These are phyloP conservation scores for Amblyraja radiata DNA, from an alignment of 2,797 vertebrate genomes.

Conservation along the genomic window DNA sequence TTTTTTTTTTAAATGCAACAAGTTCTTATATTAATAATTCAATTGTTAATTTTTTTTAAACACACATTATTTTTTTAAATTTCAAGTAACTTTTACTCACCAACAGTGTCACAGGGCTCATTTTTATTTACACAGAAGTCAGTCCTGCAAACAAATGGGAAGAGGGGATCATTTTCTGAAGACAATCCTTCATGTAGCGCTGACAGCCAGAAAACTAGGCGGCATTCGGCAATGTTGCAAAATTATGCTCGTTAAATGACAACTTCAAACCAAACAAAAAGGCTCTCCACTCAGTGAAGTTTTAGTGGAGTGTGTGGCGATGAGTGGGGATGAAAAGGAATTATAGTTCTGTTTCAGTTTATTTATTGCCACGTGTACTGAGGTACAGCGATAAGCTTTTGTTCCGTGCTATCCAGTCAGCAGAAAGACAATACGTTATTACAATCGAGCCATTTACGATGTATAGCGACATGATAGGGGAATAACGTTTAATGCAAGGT, in stretches of 20 bases:
- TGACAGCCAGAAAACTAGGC: neutral
- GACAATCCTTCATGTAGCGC: neutral
- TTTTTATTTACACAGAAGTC: slow-evolving; percentile 98
- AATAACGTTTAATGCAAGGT: too few relatives aligned
- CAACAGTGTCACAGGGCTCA: slow-evolving; percentile 95
- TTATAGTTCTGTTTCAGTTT: too few relatives aligned
- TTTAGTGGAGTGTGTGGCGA: neutral
- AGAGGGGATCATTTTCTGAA: slow-evolving; percentile 39
- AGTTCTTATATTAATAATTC: neutral
- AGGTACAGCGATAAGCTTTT: too few relatives aligned
- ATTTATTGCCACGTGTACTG: too few relatives aligned
- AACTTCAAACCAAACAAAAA: neutral
- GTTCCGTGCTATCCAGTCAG: too few relatives aligned
- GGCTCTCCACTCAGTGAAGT: neutral
- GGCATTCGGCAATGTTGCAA: neutral
- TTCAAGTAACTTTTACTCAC: slow-evolving; percentile 64
- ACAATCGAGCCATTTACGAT: too few relatives aligned
- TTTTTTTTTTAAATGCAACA: too few relatives aligned
- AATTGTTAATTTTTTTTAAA: neutral
- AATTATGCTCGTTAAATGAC: neutral
- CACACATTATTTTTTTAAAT: neutral
- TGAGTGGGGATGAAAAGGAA: too few relatives aligned
- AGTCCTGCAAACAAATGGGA: slow-evolving; percentile 70
- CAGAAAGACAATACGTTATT: too few relatives aligned
- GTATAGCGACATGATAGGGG: too few relatives aligned